phyloP scores from a whole-genome alignment of 1,140 invertebrate genomes.

The Sarcophaga bullata region DNA sequence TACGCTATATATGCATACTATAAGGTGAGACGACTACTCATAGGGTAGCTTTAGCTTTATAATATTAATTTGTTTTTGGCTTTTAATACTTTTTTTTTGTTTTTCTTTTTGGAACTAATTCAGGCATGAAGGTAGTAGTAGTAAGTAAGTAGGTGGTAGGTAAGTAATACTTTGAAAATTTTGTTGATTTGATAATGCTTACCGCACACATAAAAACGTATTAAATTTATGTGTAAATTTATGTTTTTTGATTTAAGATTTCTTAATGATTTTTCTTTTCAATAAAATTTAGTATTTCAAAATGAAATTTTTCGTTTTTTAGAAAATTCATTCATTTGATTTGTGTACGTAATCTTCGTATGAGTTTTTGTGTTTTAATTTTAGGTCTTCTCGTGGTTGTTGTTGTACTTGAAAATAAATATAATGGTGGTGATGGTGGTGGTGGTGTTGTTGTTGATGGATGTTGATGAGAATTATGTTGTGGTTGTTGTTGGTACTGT shows the following conservation, averaged over 20 bases:
- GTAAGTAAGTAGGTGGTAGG: no score
- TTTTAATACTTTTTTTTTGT: no score
- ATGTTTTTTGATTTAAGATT: neutral
- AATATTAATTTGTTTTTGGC: neutral
- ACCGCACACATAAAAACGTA: slow-evolving; percentile 23
- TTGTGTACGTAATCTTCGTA: slow-evolving; percentile 60
- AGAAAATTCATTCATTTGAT: slow-evolving; percentile 54
- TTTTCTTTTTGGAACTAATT: neutral
- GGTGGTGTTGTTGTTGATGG: slow-evolving; percentile 37
- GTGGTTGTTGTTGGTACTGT: slow-evolving; percentile 49
- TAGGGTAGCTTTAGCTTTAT: neutral
- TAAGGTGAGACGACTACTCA: neutral
- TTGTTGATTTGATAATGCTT: slow-evolving; percentile 1
- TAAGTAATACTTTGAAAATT: no score
- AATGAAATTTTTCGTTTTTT: no score
- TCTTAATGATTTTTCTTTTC: neutral
- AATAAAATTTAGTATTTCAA: neutral
- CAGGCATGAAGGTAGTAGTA: neutral
- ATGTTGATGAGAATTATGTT: slow-evolving; percentile 46
- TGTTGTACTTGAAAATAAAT: slow-evolving; percentile 17
- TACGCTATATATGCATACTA: no score
- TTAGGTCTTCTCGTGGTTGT: slow-evolving; percentile 52
- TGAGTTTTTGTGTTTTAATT: slow-evolving; percentile 65
- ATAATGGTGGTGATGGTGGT: slow-evolving; percentile 30
- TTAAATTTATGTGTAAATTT: neutral